These are phyloP conservation scores for Threskiornis aethiopicus DNA, from an alignment of 2,797 vertebrate genomes.

Conservation along the genomic window DNA sequence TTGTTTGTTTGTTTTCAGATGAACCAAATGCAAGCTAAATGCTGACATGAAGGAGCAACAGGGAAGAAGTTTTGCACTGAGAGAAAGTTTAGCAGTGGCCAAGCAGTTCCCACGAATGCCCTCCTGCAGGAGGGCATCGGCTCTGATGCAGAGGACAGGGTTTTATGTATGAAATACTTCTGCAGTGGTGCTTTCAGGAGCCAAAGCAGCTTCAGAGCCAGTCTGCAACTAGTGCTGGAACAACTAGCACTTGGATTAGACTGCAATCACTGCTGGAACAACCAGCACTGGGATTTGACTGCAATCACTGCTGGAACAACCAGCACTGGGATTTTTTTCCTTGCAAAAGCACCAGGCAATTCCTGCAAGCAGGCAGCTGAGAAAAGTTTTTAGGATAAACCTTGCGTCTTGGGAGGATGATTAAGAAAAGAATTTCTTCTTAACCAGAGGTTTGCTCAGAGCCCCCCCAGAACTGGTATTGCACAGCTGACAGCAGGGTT, in stretches of 20 bases:
- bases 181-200: neutral
- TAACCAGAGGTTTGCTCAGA: neutral
- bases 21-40: constrained; percentile 1
- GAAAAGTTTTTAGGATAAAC: neutral
- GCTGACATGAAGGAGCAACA: constrained; percentile 25
- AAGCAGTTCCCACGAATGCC: neutral
- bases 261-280: neutral
- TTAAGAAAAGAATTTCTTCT: neutral
- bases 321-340: neutral
- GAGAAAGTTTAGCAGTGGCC: constrained; percentile 6
- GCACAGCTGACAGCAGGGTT: neutral
- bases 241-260: neutral
- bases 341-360: neutral
- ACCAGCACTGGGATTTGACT: accelerated
- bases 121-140: neutral
- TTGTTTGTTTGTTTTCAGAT: neutral
- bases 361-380: neutral
- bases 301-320: neutral
- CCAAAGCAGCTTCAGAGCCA: neutral
- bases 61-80: constrained; percentile 14
- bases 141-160: neutral
- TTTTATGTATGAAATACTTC: neutral
- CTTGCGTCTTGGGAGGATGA: neutral
- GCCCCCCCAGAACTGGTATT: accelerated
- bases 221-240: neutral